phyloP scores from a whole-genome alignment of 2,888 invertebrate species.

The Chloromyia formosa region DNA sequence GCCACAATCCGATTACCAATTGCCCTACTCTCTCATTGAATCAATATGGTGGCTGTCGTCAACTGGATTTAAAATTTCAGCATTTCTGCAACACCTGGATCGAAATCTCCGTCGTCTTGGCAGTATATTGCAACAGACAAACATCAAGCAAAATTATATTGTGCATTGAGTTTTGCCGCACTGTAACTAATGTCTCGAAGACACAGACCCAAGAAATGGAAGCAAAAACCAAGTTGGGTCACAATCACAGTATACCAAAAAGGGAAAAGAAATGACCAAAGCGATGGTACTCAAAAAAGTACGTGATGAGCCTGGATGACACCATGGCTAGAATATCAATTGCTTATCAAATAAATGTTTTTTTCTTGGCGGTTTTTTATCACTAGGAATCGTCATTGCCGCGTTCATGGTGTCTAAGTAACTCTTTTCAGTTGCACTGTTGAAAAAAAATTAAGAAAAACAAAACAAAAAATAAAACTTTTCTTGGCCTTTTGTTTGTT shows the following conservation, averaged over 20 bases:
- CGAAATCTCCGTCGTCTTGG: no score
- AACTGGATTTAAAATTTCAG: no score
- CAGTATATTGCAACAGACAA: no score
- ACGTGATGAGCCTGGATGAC: conserved; percentile 51
- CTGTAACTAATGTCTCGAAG: not conserved
- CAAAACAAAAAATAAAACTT: no score
- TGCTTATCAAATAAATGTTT: conserved; percentile 49
- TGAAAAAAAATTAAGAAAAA: not conserved
- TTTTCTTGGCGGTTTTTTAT: conserved; percentile 39
- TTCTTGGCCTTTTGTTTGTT: not conserved
- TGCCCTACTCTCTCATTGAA: no score
- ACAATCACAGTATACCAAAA: conserved; percentile 25
- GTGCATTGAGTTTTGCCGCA: conserved; percentile 1
- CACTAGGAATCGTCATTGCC: conserved; percentile 33
- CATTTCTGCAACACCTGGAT: no score
- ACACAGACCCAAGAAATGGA: not conserved
- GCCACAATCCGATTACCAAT: no score
- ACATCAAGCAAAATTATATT: not conserved
- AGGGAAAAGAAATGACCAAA: conserved; percentile 45
- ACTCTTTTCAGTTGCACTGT: no score
- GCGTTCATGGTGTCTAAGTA: no score
- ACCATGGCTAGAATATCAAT: conserved; percentile 50
- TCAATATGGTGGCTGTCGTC: no score
- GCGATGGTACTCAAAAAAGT: conserved; percentile 44
- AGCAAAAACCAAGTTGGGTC: conserved; percentile 4